Evolutionary conservation across 2,113 vertebrate genomes (phyloP).

Genomic region (Lycaon pictus): DNA sequence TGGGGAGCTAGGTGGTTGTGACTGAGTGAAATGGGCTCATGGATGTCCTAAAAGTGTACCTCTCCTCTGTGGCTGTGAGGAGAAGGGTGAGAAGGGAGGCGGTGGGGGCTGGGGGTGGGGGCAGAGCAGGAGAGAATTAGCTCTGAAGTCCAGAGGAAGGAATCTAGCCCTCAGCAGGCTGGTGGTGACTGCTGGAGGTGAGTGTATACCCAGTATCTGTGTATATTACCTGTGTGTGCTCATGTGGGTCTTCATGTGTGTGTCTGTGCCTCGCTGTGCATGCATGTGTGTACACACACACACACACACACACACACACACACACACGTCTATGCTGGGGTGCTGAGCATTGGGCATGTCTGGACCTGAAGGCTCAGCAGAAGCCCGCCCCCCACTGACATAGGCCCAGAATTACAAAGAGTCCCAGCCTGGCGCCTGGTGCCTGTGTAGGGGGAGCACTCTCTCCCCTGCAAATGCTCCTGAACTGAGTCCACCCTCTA

Average conservation of each 20-base stretch:
- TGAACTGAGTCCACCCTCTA: slow-evolving; percentile 84
- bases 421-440: not conserved
- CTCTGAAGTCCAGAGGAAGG: not conserved
- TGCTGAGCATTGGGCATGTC: not conserved
- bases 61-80: not conserved
- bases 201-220: too few relatives aligned
- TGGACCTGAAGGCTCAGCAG: not conserved
- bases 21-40: not conserved
- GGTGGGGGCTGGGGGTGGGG: not conserved
- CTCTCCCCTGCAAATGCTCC: slow-evolving; percentile 57
- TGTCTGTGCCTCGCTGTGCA: not conserved
- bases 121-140: not conserved
- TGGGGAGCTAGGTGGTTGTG: not conserved
- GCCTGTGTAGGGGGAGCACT: accelerated
- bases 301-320: not conserved
- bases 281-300: accelerated
- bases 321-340: not conserved
- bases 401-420: not conserved
- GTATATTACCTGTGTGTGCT: not conserved
- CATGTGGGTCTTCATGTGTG: not conserved
- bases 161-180: not conserved
- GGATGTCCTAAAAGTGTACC: not conserved
- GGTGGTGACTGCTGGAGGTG: not conserved
- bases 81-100: not conserved
- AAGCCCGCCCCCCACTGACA: not conserved